Conservation (phyloP, 1,140 invertebrate species). For the Papilio glaucus region DNA sequence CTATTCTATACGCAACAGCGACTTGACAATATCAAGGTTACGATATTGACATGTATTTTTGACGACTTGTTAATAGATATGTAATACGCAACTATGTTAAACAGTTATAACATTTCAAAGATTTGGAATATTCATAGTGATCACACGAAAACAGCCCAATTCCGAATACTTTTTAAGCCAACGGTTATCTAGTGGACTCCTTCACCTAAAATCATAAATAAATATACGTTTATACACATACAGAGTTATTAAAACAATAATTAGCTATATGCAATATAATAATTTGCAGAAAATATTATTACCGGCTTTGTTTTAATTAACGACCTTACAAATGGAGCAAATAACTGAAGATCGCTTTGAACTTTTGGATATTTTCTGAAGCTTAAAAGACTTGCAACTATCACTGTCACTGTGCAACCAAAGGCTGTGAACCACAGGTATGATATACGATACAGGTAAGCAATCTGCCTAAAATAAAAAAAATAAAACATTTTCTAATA, state of each 20-base stretch:
- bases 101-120: conserved; percentile 41
- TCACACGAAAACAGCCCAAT: conserved; percentile 41
- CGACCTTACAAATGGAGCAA: conserved; percentile 82
- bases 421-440: conserved; percentile 88
- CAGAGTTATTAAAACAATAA: not conserved
- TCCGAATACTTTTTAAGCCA: not conserved
- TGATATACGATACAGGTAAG: conserved; percentile 78
- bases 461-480: conserved; percentile 59
- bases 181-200: not conserved
- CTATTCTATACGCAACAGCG: conserved; percentile 58
- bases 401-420: conserved; percentile 83
- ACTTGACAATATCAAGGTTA: conserved; percentile 52
- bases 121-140: conserved; percentile 51
- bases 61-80: not conserved
- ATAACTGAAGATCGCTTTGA: conserved; percentile 53
- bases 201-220: conserved; percentile 12
- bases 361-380: conserved; percentile 49
- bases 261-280: too few relatives aligned
- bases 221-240: not conserved
- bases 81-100: too few relatives aligned
- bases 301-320: conserved; percentile 57
- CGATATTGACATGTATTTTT: not conserved
- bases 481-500: not conserved
- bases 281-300: too few relatives aligned
- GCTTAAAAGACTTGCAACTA: conserved; percentile 81